A percentile compares a stretch with the other conserved stretches of the same genome.
Evolutionary conservation across 1,140 invertebrate genomes (phyloP).

Genomic region (Batillaria attramentaria): DNA sequence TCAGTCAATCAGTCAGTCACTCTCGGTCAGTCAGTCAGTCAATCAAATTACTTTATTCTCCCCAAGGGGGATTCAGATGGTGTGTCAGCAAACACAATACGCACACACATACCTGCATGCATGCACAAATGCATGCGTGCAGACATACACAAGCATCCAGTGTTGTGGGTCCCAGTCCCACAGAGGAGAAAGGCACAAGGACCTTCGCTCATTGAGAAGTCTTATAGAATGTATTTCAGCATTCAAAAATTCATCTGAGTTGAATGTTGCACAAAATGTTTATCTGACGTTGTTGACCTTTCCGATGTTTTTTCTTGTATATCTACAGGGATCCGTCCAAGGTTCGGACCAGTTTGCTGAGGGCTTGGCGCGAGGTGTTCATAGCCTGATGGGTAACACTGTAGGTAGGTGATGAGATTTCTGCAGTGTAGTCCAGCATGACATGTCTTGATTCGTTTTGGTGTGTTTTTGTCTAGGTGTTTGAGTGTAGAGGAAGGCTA

Average conservation of each 20-base stretch:
- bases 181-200: too few species aligned
- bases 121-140: not conserved
- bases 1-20: too few species aligned
- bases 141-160: too few species aligned
- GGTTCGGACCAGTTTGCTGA: constrained; percentile 71
- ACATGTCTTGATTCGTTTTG: not conserved
- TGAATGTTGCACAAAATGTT: not conserved
- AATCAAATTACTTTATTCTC: not conserved
- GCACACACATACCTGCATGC: not conserved
- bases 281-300: not conserved
- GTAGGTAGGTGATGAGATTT: constrained; percentile 60
- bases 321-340: constrained; percentile 68
- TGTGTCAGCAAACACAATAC: not conserved
- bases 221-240: not conserved
- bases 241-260: not conserved
- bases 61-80: not conserved
- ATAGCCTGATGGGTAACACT: constrained; percentile 71
- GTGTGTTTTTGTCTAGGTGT: too few species aligned
- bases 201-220: too few species aligned
- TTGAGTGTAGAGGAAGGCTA: too few species aligned
- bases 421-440: not conserved
- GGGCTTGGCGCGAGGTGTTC: constrained; percentile 66
- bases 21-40: not conserved
- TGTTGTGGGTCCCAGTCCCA: too few species aligned
- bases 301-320: not conserved